phyloP scores from a whole-genome alignment of 2,113 vertebrate species.

The Chamaetylas fuelleborni region DNA sequence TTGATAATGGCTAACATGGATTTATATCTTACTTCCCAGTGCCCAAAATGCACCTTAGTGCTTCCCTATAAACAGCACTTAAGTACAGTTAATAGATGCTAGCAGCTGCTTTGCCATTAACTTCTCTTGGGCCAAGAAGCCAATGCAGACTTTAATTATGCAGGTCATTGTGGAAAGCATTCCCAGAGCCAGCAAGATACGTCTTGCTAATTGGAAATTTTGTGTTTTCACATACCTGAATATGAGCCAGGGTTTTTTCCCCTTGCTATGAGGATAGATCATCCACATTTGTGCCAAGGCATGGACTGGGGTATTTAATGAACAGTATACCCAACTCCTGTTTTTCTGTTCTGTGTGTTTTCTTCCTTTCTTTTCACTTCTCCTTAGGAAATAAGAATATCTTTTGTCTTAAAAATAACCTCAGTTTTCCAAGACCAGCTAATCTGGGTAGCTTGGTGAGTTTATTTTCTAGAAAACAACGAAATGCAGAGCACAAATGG shows the following conservation, averaged over 20 bases:
- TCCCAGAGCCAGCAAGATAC: neutral
- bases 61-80: neutral
- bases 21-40: neutral
- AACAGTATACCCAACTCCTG: neutral
- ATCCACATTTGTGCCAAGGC: neutral
- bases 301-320: neutral
- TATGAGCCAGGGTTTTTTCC: neutral
- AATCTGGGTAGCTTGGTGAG: neutral
- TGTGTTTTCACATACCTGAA: neutral
- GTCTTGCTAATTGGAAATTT: neutral
- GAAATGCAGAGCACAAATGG: neutral
- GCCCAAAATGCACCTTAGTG: neutral
- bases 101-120: slow-evolving; percentile 2
- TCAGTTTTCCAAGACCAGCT: neutral
- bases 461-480: neutral
- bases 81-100: neutral
- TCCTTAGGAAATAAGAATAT: neutral
- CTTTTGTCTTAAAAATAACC: neutral
- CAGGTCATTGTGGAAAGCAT: neutral
- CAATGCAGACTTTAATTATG: slow-evolving; percentile 4
- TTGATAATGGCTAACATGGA: neutral
- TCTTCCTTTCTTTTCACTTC: neutral
- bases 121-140: slow-evolving; percentile 2
- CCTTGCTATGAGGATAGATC: neutral
- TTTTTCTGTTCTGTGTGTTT: neutral